Base-by-base conservation (phyloP, 2,113 vertebrate species). In the Corapipo altera region DNA sequence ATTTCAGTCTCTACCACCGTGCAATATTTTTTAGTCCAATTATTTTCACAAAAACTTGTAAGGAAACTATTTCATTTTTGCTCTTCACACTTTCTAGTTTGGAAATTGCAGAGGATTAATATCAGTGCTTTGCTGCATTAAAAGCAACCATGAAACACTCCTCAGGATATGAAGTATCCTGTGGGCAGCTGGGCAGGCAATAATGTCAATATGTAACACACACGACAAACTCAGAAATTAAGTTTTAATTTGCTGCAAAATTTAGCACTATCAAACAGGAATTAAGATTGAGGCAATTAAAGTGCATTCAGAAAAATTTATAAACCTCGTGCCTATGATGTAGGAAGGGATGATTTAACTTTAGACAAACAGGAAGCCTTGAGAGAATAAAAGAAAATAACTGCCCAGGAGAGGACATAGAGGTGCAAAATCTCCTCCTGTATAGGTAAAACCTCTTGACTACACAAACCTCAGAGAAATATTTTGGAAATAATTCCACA, bases 211-310 rank as follows among this genome's bases (percentile, higher is more conserved):
- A 87, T 81, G 66, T 69, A 89, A 77, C 55, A 74, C 3, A 12
- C 55, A 80, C 6, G 2, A 86, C 77, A 88, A 91, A 72, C 30
- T 43, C 85, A 84, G 83, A 89, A 95, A 96, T 64, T n/a, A 84
- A 62, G 48, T 86, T 96, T 95, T 96, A 96, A 93, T 93, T 94
- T 92, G 81, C 61, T 76, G 65, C 75, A 71, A 85, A 89, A 93
- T 76, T 91, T 93, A 93, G 84, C 64, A 49, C 85, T 78, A 80
- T 95, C 91, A 94, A 83, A 69, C 33, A 73, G 46, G 66, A 92
- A 95, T 95, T 96, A 92, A 82, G 74, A 84, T 39, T 44, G 43
- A 80, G 51, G 79, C 73, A 92, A 92, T 89, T 94, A 92, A 93
- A 84, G 69, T 33, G 12, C 65, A 67, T 89, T 96, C 1, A 10